Evolutionary conservation across 1,140 invertebrate genomes (phyloP).

Genomic region (Pseudomyrmex pallidus): DNA sequence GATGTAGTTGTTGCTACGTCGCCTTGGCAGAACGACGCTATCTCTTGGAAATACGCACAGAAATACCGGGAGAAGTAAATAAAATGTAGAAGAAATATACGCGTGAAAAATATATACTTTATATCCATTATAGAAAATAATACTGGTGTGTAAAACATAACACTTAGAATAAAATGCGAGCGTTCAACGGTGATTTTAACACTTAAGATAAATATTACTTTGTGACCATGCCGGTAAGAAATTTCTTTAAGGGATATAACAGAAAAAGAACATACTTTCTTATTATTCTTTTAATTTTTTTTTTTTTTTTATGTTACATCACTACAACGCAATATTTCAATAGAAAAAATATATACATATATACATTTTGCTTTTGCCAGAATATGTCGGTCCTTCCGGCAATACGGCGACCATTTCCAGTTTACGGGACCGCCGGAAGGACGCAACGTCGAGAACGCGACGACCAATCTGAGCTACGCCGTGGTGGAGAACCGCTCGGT

Average conservation of each 20-base stretch:
- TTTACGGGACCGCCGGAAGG: constrained; percentile 35
- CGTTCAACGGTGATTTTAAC: too few species aligned
- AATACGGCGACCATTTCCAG: constrained; percentile 24
- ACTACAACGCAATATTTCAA: too few species aligned
- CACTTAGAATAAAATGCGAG: too few species aligned
- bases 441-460: constrained; percentile 52
- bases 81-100: background rate
- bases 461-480: constrained; percentile 62
- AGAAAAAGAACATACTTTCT: background rate
- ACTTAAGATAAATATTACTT: too few species aligned
- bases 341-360: background rate
- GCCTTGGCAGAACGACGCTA: constrained; percentile 26
- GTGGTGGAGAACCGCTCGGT: constrained; percentile 62
- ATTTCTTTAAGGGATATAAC: background rate
- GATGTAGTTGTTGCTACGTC: constrained; percentile 76
- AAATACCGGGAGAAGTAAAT: constrained; percentile 73
- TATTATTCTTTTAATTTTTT: background rate
- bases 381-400: constrained; percentile 42
- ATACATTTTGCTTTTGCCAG: constrained; percentile 16
- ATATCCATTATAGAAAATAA: background rate
- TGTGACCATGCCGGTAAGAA: too few species aligned
- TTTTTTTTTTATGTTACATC: background rate
- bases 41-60: constrained; percentile 45
- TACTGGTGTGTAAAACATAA: too few species aligned
- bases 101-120: background rate